Evolutionary conservation across 2,113 vertebrate species (phyloP).

Genomic region (Leuciscus idus): DNA sequence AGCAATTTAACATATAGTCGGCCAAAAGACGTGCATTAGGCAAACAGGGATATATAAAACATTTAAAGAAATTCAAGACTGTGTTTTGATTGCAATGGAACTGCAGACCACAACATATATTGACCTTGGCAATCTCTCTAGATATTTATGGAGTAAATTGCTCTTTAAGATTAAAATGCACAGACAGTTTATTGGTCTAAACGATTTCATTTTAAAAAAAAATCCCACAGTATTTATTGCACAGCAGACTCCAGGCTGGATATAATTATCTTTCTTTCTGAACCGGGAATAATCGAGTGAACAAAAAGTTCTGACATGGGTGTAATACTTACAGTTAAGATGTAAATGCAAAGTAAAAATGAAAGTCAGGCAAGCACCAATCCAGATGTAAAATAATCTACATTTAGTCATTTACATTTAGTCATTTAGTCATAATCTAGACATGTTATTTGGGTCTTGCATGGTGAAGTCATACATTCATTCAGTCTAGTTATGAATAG

Average conservation of each 20-base stretch:
- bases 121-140: neutral
- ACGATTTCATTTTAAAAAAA: neutral
- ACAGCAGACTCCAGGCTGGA: neutral
- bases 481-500: neutral
- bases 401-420: too few relatives aligned
- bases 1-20: slow-evolving; percentile 10
- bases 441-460: neutral
- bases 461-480: neutral
- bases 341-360: neutral
- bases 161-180: neutral
- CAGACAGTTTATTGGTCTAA: neutral
- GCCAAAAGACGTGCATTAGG: slow-evolving; percentile 6
- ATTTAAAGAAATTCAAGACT: slow-evolving; percentile 19
- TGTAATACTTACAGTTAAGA: neutral
- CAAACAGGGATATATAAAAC: neutral
- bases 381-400: neutral
- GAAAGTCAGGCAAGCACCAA: neutral
- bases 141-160: neutral
- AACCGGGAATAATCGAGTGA: neutral
- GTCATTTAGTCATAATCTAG: too few relatives aligned
- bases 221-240: neutral
- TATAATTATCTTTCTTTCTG: neutral
- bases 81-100: slow-evolving; percentile 36
- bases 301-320: neutral
- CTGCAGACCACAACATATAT: slow-evolving; percentile 20